A percentile compares a stretch with the other conserved stretches of the same genome.
These are phyloP conservation scores for Xestia sexstrigata DNA, from an alignment of 2,888 invertebrate genomes.

Conservation along the genomic window DNA sequence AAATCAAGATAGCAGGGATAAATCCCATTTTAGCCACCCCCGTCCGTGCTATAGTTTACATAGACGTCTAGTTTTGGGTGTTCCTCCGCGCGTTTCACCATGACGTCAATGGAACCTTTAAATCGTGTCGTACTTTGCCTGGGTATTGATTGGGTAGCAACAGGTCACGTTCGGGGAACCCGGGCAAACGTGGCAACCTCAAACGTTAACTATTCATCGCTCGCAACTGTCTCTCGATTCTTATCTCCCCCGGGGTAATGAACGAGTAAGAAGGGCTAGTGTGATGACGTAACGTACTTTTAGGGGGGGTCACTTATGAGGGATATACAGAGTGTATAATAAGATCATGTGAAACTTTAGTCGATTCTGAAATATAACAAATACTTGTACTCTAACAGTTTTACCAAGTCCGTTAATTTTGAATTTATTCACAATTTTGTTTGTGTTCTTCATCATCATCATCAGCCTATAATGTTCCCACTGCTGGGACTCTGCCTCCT, in stretches of 20 bases:
- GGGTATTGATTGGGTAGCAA: slow-evolving; percentile 53
- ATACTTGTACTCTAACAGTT: too few relatives aligned
- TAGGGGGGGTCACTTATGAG: not conserved
- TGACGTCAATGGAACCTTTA: not conserved
- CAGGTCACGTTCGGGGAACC: slow-evolving; percentile 33
- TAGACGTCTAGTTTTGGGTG: not conserved
- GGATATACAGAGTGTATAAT: not conserved
- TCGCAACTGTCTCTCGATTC: not conserved
- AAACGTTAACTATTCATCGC: slow-evolving; percentile 17
- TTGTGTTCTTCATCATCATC: too few relatives aligned
- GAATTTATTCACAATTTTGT: too few relatives aligned
- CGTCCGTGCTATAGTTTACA: not conserved
- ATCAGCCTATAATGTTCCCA: too few relatives aligned
- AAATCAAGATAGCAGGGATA: fast-evolving
- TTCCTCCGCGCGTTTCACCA: not conserved
- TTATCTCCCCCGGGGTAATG: slow-evolving; percentile 3
- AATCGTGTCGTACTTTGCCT: slow-evolving; percentile 3
- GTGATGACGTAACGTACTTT: slow-evolving; percentile 16
- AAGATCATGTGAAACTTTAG: not conserved
- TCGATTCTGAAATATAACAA: not conserved
- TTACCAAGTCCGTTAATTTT: too few relatives aligned
- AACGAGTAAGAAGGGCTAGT: not conserved
- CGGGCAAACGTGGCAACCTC: slow-evolving; percentile 31
- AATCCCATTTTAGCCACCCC: not conserved
- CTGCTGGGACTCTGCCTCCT: too few relatives aligned